A percentile compares a stretch with the other conserved stretches of the same genome.
phyloP scores from a whole-genome alignment of 2,113 vertebrate genomes.

The Xerus inauris region DNA sequence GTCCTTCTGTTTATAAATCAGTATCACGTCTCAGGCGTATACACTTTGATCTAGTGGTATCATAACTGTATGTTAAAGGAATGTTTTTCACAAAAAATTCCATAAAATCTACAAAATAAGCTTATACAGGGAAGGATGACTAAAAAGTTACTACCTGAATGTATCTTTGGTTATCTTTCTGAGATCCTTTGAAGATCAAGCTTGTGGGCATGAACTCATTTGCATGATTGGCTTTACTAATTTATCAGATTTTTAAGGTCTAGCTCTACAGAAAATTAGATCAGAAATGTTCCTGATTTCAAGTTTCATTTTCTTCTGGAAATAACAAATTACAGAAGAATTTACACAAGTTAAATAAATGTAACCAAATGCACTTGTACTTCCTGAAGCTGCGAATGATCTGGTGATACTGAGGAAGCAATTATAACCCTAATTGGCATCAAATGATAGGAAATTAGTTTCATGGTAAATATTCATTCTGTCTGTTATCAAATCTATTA shows the following conservation, averaged over 20 bases:
- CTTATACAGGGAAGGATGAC: background rate
- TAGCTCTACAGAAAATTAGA: constrained; percentile 30
- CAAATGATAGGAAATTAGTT: constrained; percentile 72
- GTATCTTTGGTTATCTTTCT: background rate
- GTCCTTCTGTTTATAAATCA: background rate
- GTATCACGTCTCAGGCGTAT: background rate
- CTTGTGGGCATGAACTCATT: background rate
- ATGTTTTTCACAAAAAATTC: constrained; percentile 13
- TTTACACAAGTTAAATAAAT: constrained; percentile 70
- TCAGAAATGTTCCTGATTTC: constrained; percentile 6
- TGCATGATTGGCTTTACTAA: background rate
- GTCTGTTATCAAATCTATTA: constrained; percentile 56
- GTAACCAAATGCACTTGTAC: constrained; percentile 50
- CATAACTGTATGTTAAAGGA: background rate
- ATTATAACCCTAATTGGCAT: constrained; percentile 68
- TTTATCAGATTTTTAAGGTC: constrained; percentile 51
- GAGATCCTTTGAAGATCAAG: background rate
- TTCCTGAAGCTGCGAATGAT: constrained; percentile 54
- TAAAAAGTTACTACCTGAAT: background rate
- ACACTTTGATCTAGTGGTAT: background rate
- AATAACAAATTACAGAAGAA: constrained; percentile 48
- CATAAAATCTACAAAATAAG: background rate
- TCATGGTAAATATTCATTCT: constrained; percentile 74
- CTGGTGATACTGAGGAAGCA: constrained; percentile 47
- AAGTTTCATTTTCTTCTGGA: constrained; percentile 62